Evolutionary conservation across 2,888 invertebrate genomes (phyloP).

Genomic region (Magallana nippona): DNA sequence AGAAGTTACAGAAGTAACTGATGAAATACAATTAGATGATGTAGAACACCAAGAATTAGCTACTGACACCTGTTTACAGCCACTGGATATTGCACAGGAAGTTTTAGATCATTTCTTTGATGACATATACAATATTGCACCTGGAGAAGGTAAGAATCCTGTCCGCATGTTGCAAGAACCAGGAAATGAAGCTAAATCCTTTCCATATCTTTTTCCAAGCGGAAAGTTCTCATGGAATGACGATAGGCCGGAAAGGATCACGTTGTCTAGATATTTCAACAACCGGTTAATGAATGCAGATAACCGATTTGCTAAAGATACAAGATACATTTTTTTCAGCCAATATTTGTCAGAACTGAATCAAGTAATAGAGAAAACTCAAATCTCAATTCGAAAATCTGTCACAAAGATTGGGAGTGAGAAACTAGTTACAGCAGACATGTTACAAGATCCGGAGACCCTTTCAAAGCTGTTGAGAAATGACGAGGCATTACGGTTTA

Average conservation of each 20-base stretch:
- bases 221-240: conserved; percentile 43
- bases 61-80: conserved; percentile 47
- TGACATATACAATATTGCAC: conserved; percentile 47
- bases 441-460: conserved; percentile 35
- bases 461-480: conserved; percentile 41
- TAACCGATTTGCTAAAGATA: conserved; percentile 46
- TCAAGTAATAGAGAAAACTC: conserved; percentile 33
- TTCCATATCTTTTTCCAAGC: conserved; percentile 45
- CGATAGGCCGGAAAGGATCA: conserved; percentile 31
- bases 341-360: conserved; percentile 49
- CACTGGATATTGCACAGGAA: conserved; percentile 46
- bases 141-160: conserved; percentile 49
- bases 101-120: conserved; percentile 39
- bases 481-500: conserved; percentile 50
- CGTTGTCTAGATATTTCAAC: conserved; percentile 49
- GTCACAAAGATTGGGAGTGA: conserved; percentile 25
- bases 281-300: conserved; percentile 48
- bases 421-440: conserved; percentile 37
- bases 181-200: conserved; percentile 42
- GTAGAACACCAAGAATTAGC: neutral
- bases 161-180: conserved; percentile 39
- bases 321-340: conserved; percentile 44
- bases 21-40: neutral
- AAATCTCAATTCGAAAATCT: conserved; percentile 47
- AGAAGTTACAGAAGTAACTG: neutral